Conservation (phyloP, 2,888 invertebrate genomes). For the Tridacna crocea region DNA sequence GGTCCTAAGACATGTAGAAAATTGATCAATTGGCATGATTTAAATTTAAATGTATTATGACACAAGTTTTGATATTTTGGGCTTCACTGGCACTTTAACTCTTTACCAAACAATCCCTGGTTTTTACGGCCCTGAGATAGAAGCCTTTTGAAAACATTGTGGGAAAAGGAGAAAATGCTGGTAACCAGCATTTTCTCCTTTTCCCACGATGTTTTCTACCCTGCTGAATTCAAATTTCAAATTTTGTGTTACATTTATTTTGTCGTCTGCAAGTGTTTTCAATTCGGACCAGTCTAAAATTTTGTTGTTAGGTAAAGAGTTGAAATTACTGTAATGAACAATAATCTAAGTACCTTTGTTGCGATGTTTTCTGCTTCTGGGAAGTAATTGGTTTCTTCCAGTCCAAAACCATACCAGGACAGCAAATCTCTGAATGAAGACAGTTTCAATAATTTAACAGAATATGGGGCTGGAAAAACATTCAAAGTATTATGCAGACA, state of each 20-base stretch:
- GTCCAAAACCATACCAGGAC: conserved; percentile 86
- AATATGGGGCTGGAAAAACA: not conserved
- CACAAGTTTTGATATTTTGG: too few relatives aligned
- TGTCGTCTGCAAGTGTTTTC: not conserved
- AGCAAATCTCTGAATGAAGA: conserved; percentile 83
- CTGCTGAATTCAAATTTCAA: not conserved
- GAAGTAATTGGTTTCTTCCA: conserved; percentile 85
- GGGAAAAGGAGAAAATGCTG: not conserved
- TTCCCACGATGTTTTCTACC: not conserved
- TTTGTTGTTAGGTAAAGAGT: not conserved
- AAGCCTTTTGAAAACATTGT: not conserved
- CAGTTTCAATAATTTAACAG: not conserved
- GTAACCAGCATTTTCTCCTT: not conserved
- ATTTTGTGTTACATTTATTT: not conserved
- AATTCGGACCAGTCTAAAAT: not conserved
- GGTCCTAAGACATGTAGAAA: too few relatives aligned
- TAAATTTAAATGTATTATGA: not conserved
- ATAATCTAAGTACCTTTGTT: conserved; percentile 69
- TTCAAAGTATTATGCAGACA: not conserved
- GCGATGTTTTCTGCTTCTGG: conserved; percentile 83
- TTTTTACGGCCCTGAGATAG: not conserved
- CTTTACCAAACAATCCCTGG: not conserved
- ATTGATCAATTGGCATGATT: too few relatives aligned
- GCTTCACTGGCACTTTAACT: not conserved
- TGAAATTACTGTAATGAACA: not conserved